Percentiles rank a stretch among this genome's conserved stretches.
Evolutionary conservation across 2,797 vertebrate genomes (phyloP).

Genomic region (Manis pentadactyla): DNA sequence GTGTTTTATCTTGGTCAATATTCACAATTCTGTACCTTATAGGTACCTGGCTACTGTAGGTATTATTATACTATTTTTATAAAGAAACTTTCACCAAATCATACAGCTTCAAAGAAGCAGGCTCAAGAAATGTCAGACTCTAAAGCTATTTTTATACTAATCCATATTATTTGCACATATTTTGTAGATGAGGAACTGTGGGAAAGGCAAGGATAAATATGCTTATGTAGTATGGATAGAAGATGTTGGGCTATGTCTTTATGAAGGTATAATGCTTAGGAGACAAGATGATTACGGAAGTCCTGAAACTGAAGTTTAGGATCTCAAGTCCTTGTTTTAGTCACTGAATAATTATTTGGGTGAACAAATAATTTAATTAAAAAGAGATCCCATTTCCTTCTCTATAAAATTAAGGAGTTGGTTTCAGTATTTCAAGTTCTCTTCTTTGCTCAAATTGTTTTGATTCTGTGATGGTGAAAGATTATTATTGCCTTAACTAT

Average conservation of each 20-base stretch:
- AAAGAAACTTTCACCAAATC: not conserved
- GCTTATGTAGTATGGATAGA: not conserved
- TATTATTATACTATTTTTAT: not conserved
- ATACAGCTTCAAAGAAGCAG: not conserved
- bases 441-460: not conserved
- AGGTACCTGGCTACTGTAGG: not conserved
- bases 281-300: not conserved
- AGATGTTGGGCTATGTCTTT: not conserved
- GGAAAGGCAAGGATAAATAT: not conserved
- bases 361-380: not conserved
- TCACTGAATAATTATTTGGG: not conserved
- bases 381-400: not conserved
- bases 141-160: not conserved
- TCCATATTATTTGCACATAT: not conserved
- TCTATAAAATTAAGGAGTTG: not conserved
- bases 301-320: not conserved
- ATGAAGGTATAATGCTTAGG: not conserved
- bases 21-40: not conserved
- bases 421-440: constrained; percentile 16
- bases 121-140: not conserved
- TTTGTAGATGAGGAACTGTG: not conserved
- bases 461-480: constrained; percentile 42
- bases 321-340: not conserved
- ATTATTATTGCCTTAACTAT: not conserved
- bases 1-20: not conserved